A percentile compares a stretch with the other conserved stretches of the same genome.
phyloP scores from a whole-genome alignment of 2,888 invertebrate genomes.

The Nymphalis polychloros region DNA sequence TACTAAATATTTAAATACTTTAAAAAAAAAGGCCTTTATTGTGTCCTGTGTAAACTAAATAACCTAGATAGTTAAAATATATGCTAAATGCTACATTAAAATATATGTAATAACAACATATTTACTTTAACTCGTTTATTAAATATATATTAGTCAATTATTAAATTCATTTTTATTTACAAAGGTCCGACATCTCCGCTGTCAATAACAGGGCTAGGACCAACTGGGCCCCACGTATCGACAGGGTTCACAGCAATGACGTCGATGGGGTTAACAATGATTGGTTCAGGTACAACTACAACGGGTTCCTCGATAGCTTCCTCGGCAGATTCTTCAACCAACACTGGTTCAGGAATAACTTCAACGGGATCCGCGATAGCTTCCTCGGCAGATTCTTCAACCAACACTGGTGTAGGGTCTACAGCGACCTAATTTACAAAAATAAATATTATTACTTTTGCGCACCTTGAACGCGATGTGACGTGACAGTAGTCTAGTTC shows the following conservation, averaged over 20 bases:
- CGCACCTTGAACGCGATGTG: no score
- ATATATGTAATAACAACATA: background rate
- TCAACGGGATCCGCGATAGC: slow-evolving; percentile 5
- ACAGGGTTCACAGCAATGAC: slow-evolving; percentile 34
- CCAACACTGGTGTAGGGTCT: background rate
- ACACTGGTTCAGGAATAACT: background rate
- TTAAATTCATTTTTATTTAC: slow-evolving; percentile 2
- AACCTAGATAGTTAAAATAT: no score
- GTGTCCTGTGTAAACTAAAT: no score
- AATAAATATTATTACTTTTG: background rate
- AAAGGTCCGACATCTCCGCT: slow-evolving; percentile 19
- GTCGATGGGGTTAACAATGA: slow-evolving; percentile 36
- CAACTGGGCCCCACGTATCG: slow-evolving; percentile 13
- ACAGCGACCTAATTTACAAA: slow-evolving; percentile 1
- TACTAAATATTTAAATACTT: no score
- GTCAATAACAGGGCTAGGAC: slow-evolving; percentile 12
- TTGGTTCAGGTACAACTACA: background rate
- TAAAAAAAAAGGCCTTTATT: no score
- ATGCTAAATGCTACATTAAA: no score
- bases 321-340: background rate
- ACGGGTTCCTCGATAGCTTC: slow-evolving; percentile 6
- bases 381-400: background rate
- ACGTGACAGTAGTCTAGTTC: no score
- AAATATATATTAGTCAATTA: background rate
- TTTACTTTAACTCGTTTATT: background rate